Evolutionary conservation across 2,888 invertebrate species (phyloP).

Genomic region (Eupithecia dodoneata): DNA sequence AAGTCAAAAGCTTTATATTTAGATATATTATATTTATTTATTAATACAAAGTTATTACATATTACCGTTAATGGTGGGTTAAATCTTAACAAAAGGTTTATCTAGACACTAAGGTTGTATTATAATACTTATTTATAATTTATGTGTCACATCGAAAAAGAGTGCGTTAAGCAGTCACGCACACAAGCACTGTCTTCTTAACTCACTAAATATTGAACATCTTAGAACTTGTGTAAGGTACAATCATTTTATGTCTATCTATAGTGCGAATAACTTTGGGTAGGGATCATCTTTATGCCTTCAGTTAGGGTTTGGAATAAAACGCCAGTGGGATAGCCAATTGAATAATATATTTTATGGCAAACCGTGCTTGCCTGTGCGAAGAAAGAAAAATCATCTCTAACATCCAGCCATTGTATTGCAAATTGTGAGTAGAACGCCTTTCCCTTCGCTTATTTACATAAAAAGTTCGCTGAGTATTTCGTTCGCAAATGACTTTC

Average conservation of each 20-base stretch:
- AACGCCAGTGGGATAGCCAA: conserved; percentile 75
- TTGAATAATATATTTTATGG: conserved; percentile 83
- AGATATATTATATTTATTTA: too few relatives aligned
- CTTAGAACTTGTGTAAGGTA: background rate
- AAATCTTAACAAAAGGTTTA: too few relatives aligned
- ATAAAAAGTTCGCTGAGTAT: conserved; percentile 75
- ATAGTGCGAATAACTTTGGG: conserved; percentile 7
- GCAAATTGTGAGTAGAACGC: conserved; percentile 80
- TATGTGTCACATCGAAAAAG: too few relatives aligned
- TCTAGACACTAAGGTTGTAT: too few relatives aligned
- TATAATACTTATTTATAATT: too few relatives aligned
- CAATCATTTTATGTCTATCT: background rate
- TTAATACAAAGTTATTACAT: too few relatives aligned
- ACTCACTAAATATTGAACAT: background rate
- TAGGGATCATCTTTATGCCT: conserved; percentile 61
- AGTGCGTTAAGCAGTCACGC: too few relatives aligned
- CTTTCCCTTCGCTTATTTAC: conserved; percentile 77
- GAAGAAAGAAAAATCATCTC: conserved; percentile 81
- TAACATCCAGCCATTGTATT: conserved; percentile 79
- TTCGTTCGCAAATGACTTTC: conserved; percentile 76
- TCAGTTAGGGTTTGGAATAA: conserved; percentile 70
- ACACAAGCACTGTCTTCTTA: background rate
- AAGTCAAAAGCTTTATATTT: too few relatives aligned
- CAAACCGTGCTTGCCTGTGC: conserved; percentile 75
- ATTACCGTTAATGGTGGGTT: too few relatives aligned